Evolutionary conservation across 2,113 vertebrate species (phyloP), one percentile per base, ranked within the genome.

Genomic region (Thalassoma bifasciatum): DNA sequence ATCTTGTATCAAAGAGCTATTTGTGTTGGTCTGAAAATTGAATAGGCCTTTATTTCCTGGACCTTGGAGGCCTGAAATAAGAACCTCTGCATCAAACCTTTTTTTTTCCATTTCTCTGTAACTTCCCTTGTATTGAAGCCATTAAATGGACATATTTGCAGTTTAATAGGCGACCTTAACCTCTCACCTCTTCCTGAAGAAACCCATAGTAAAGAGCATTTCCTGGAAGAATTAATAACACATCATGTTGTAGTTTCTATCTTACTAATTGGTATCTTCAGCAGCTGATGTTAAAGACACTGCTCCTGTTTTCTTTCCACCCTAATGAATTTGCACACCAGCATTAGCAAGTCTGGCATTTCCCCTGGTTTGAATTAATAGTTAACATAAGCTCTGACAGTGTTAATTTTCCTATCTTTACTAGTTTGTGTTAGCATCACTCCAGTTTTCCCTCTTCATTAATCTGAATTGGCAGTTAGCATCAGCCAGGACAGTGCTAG

Each of bases 401-500:
- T 52, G 26, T 62, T 60, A 4, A 56, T 72, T 62, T 62, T 51
- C 60, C 46, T 21, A 26, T 71, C 46, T 66, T 56, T 36, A 51
- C 65, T 8, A 2, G 24, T 42, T 77, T 57, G 53, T 38, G 16
- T 62, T 59, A 21, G 59, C 22, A 26, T 52, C 53, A 51, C 17
- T 56, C 11, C 26, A 51, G 60, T 58, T 73, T 66, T 75, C 67
- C 19, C 36, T 75, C 58, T 61, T 75, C 65, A 70, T 85, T 77
- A 69, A 56, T 40, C 40, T 53, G 37, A 86, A 83, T 88, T 54
- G 76, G 54, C 64, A 46, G 75, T 83, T 71, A 76, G 66, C 66
- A 44, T 65, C 22, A 61, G 86, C 75, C 19, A 7, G 36, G 21
- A 26, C 59, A 36, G 66, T 23, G 37, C 62, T 53, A 23, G 58